phyloP scores from a whole-genome alignment of 2,113 vertebrate genomes.

The Leptocoma aspasia region DNA sequence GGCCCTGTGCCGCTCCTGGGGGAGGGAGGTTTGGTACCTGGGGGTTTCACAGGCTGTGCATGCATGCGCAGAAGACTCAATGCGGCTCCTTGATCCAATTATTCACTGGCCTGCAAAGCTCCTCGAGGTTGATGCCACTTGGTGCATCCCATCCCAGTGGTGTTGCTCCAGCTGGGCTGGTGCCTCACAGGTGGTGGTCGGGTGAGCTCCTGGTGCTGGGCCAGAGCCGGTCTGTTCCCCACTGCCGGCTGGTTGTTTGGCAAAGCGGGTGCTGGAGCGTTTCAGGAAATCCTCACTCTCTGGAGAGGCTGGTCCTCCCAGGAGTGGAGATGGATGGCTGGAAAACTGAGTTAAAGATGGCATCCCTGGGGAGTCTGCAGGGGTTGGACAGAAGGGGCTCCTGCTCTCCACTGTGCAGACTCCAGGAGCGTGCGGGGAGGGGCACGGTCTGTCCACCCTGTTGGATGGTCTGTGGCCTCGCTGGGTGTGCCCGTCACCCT shows the following conservation, averaged over 20 bases:
- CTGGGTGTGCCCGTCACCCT: neutral
- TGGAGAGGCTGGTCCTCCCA: neutral
- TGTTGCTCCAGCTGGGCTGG: accelerated
- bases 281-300: neutral
- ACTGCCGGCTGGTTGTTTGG: accelerated
- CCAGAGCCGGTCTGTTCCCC: accelerated
- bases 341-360: neutral
- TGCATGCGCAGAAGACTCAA: accelerated
- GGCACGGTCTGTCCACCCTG: accelerated
- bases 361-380: neutral
- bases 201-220: neutral
- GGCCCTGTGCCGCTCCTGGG: accelerated
- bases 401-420: accelerated
- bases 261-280: accelerated
- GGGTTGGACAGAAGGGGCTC: neutral
- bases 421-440: accelerated
- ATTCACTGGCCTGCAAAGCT: neutral
- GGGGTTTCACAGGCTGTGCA: accelerated
- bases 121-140: accelerated
- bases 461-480: accelerated
- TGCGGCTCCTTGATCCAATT: neutral
- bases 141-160: neutral
- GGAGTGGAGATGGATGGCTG: neutral
- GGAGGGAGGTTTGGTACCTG: neutral
- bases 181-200: accelerated